Base-by-base conservation (phyloP, 2,797 vertebrate species). In the Echeneis naucrates region DNA sequence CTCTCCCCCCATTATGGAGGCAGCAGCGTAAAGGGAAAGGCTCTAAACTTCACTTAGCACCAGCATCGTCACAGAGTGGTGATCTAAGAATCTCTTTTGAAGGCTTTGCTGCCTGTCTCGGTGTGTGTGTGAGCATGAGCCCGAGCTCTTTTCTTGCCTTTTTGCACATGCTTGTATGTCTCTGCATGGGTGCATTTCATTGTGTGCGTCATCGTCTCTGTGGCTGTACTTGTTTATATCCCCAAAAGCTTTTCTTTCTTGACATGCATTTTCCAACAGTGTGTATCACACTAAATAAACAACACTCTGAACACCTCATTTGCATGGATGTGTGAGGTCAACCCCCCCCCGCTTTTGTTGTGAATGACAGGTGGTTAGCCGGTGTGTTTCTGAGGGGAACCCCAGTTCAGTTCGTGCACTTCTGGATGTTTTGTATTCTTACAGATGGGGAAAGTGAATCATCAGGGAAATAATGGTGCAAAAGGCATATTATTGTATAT, bases 81-180 rank as follows among this genome's bases (percentile, higher is more conserved):
- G 96, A 96, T 97, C 96, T 96, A 95, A 97, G 93, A 89, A 89
- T 80, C 92, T 94, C 93, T 93, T 92, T 93, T 92, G 93, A 95
- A 93, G 47, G 78, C 44, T 2, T 56, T 4, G 33, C 90, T 92
- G 38, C 54, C 83, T 89, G 52, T 51, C 38, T 48, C 45, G 32
- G 57, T 48, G 89, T 91, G 27, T 92, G 37, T 55, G 84, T 88
- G 59, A 45, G 44, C 44, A 51, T 37, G 37, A 32, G 47, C 50
- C 44, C 19, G 9, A 10, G 33, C 35, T 69, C 64, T 70, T 68
- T 71, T 61, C 63, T 69, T 67, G 64, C 76, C 68, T 65, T 75
- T 60, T 56, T 75, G 62, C 72, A 66, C 75, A 68, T 30, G 58
- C 73, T 80, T 78, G 75, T 69, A 58, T 44, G 55, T 77, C 63